These are phyloP conservation scores for Ceuthmochares aereus DNA, from an alignment of 2,113 vertebrate genomes.

Conservation along the genomic window DNA sequence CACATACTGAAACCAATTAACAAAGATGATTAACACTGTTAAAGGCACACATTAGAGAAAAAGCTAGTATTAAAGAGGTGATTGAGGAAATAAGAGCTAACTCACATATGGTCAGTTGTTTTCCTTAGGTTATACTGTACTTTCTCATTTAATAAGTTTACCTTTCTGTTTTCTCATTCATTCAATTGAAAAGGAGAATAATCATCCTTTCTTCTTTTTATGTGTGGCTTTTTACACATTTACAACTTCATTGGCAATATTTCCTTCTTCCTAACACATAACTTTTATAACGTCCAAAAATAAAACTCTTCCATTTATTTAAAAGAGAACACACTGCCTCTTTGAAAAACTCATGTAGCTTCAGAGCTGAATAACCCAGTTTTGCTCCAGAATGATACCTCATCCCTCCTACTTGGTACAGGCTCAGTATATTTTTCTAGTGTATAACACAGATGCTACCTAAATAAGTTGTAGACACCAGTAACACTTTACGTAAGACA, in stretches of 20 bases:
- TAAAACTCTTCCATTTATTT: not conserved
- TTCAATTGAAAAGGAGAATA: not conserved
- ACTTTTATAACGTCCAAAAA: not conserved
- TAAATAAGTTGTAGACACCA: not conserved
- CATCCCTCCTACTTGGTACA: not conserved
- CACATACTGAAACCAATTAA: not conserved
- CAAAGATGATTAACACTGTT: not conserved
- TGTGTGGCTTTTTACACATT: not conserved
- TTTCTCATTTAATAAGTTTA: not conserved
- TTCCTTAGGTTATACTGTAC: fast-evolving
- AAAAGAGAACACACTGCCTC: not conserved
- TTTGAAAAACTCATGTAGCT: not conserved
- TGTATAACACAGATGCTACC: not conserved
- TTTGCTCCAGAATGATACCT: not conserved
- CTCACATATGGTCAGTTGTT: not conserved
- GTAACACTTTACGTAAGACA: not conserved
- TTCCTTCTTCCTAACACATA: not conserved
- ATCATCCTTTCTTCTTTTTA: not conserved
- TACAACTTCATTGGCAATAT: not conserved
- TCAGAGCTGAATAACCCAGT: not conserved
- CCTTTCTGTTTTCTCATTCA: not conserved
- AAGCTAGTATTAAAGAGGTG: not conserved
- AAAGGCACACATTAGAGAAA: not conserved
- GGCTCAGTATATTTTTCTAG: not conserved
- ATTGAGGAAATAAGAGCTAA: not conserved